These are phyloP conservation scores for Rhinopomastus cyanomelas DNA, from an alignment of 2,113 vertebrate genomes.

Conservation along the genomic window DNA sequence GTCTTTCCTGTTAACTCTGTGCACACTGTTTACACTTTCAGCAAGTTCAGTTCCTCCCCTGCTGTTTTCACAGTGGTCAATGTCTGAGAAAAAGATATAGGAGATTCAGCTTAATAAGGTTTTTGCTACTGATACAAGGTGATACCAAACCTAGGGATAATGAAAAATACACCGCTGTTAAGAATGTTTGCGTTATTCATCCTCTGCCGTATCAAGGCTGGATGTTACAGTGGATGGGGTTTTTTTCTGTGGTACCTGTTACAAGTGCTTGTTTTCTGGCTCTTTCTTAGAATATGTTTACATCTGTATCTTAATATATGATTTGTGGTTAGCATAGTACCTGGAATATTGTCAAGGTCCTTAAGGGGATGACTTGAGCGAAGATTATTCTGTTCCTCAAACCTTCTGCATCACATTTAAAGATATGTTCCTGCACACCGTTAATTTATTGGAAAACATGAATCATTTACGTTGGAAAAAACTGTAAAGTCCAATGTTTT, in stretches of 20 bases:
- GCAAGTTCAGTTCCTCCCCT: background rate
- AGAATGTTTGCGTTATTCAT: background rate
- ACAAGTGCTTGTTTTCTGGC: background rate
- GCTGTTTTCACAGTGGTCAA: background rate
- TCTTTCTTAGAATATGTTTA: background rate
- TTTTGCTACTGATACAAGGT: background rate
- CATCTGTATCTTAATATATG: background rate
- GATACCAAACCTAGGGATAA: background rate
- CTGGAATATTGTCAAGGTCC: background rate
- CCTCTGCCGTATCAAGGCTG: background rate
- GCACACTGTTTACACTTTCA: background rate
- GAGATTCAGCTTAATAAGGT: background rate
- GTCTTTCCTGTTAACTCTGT: background rate
- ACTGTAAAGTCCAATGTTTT: fast-evolving
- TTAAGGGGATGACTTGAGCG: background rate
- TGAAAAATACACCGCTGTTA: background rate
- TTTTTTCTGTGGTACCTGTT: background rate
- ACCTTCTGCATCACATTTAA: background rate
- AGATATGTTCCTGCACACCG: background rate
- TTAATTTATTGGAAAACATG: background rate
- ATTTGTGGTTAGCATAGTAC: background rate
- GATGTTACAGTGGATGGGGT: background rate
- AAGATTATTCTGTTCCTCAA: background rate
- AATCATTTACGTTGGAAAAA: background rate
- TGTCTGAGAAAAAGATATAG: background rate